Evolutionary conservation across 2,888 invertebrate species (phyloP), one percentile per base, ranked within the genome.

Genomic region (Drosophila meridiana): DNA sequence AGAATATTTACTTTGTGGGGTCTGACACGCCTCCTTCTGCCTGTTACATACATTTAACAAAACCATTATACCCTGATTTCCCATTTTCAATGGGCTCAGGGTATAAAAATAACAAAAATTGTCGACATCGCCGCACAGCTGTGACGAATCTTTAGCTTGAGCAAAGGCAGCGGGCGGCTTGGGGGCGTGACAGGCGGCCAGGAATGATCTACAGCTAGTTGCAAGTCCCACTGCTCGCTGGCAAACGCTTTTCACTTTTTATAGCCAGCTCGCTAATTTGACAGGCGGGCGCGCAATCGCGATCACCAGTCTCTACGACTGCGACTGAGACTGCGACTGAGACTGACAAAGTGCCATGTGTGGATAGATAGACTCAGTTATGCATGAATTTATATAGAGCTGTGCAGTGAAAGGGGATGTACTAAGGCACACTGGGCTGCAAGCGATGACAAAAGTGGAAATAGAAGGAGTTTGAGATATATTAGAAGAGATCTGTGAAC

Each of bases 201-300:
- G 57, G 66, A 67, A 67, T 55, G 50, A 60, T 60, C 60, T 52
- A 50, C 40, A 60, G 58, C 42, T 34, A 69, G 59, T 40, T 20
- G 11, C 83, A 76, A 67, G 78, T 75, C 75, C 56, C 80, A 71
- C 59, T 66, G 62, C 62, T 57, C 55, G 47, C 78, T 57, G 53
- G 50, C 64, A 80, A 76, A 73, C 76, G 80, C 85, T 85, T 85
- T 85, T 85, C 89, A 89, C 85, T 85, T 85, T 85, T 85, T 89
- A 85, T 82, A 86, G 89, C 89, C 70, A 72, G 68, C 63, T 74
- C 80, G 85, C 89, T 85, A 85, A 85, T 85, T 89, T 85, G 85
- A 85, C 85, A 85, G 85, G 87, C 85, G 82, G 87, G 89, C 73
- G 82, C 77, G 80, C 85, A 87, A 85, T 89, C 87, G 68, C 87